Base-by-base conservation (phyloP, 37 sponge, comb jelly and placozoan species). In the Eunapius fragilis region DNA sequence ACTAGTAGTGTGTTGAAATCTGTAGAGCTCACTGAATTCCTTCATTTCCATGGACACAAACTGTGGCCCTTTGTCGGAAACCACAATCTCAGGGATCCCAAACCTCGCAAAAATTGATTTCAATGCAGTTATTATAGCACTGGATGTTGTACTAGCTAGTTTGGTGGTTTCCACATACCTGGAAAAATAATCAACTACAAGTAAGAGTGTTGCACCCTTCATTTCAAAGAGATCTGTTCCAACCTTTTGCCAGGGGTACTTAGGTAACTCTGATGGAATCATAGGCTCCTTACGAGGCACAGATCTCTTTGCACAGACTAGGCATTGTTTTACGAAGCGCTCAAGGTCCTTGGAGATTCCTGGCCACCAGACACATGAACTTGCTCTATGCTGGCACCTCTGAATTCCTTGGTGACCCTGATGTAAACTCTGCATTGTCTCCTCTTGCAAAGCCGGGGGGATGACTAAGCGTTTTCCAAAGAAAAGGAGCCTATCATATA, bases 61-160 rank as follows among this genome's bases (percentile, higher is more conserved):
- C 37, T 91, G 91, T 24, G 91, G 82, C 13, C 91, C 91, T 78
- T 91, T 91, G 73, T 86, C 87, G 37, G 86, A 85, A 13, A 78
- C 27, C 23, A 91, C 69, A 6, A 67, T 68, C 68, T 84, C 84
- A 9, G 88, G 92, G 50, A 91, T 86, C 2, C 87, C 91, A 58
- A 82, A 72, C 37, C 86, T 35, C 1, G 86, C 32, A 37, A 90
- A 90, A 13, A 85, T 41, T 22, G 86, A 25, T 36, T 80, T 84
- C 69, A 89, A 41, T 12, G 27, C 71, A 30, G 28, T 14, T 33
- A 90, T 90, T 25, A 90, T 47, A 17, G 70, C 32, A 19, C 26
- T 41, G 25, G 91, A 90, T 11, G 91, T 90, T 17, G 87, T 86
- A 25, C 72, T 30, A 32, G 48, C 31, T 38, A 91, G 75, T 36